Percentiles rank a stretch among this genome's conserved stretches.
Evolutionary conservation across 2,888 invertebrate genomes (phyloP).

Genomic region (Tortrix viridana): DNA sequence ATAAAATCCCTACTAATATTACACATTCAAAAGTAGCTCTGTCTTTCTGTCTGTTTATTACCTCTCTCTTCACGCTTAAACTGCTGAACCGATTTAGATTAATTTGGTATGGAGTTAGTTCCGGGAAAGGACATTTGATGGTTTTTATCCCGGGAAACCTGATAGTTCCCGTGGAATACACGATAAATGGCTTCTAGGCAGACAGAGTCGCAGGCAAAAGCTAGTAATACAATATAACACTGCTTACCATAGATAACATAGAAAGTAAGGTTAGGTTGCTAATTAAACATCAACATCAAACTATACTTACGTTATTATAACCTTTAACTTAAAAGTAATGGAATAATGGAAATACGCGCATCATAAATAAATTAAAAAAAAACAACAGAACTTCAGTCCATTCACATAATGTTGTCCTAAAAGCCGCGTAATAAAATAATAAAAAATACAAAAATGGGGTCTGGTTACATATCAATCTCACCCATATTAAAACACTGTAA

Average conservation of each 20-base stretch:
- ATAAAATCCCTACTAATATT: no score
- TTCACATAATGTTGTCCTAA: slow-evolving; percentile 1
- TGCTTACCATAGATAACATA: slow-evolving; percentile 13
- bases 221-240: neutral
- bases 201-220: no score
- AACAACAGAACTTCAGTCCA: neutral
- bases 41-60: no score
- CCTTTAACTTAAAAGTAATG: neutral
- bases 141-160: no score
- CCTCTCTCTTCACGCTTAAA: no score
- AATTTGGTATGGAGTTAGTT: no score
- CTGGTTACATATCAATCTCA: slow-evolving; percentile 26
- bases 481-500: slow-evolving; percentile 16
- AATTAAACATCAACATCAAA: neutral
- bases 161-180: no score
- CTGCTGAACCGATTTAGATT: no score
- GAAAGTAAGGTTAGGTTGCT: slow-evolving; percentile 24
- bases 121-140: no score
- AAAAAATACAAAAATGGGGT: slow-evolving; percentile 8
- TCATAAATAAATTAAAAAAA: slow-evolving; percentile 2
- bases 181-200: no score
- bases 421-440: slow-evolving; percentile 1
- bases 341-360: slow-evolving; percentile 9
- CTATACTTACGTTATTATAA: neutral
- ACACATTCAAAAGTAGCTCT: no score